Percentiles rank a stretch among this genome's conserved stretches.
phyloP scores from a whole-genome alignment of 2,888 invertebrate species.

The Lycaena phlaeas region DNA sequence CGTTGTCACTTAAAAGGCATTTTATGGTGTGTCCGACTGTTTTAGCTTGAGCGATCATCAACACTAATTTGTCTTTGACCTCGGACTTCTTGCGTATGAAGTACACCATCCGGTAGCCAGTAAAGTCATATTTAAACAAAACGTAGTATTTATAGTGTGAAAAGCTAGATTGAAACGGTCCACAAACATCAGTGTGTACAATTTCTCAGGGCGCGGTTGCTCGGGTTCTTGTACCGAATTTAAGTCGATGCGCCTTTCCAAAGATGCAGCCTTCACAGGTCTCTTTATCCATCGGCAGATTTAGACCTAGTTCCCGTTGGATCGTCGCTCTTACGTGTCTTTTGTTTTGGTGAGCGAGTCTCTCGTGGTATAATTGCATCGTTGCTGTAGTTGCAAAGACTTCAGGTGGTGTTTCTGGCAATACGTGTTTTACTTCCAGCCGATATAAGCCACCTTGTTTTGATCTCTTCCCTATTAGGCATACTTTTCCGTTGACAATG shows the following conservation, averaged over 20 bases:
- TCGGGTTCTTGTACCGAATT: not conserved
- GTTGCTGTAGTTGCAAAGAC: not conserved
- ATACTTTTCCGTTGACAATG: too few species aligned
- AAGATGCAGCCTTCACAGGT: not conserved
- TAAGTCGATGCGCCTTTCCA: not conserved
- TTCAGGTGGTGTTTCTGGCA: too few species aligned
- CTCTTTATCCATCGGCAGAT: not conserved
- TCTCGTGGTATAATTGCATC: not conserved
- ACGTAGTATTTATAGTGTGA: slow-evolving; percentile 1
- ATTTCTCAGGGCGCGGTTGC: not conserved
- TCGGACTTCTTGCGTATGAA: slow-evolving; percentile 2
- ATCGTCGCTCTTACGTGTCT: not conserved
- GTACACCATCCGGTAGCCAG: not conserved
- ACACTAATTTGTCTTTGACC: not conserved
- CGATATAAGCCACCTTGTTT: too few species aligned
- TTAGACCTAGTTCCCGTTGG: not conserved
- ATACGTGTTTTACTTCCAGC: too few species aligned
- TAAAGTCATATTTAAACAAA: slow-evolving; percentile 3
- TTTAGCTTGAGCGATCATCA: too few species aligned
- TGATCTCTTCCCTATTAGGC: too few species aligned
- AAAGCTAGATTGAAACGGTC: not conserved
- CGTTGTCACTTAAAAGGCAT: not conserved
- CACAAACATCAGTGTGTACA: slow-evolving; percentile 4
- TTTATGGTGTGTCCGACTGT: not conserved
- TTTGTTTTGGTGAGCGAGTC: not conserved